These are phyloP conservation scores for Gymnocephalus cernua DNA, from an alignment of 2,113 vertebrate genomes.

Conservation along the genomic window DNA sequence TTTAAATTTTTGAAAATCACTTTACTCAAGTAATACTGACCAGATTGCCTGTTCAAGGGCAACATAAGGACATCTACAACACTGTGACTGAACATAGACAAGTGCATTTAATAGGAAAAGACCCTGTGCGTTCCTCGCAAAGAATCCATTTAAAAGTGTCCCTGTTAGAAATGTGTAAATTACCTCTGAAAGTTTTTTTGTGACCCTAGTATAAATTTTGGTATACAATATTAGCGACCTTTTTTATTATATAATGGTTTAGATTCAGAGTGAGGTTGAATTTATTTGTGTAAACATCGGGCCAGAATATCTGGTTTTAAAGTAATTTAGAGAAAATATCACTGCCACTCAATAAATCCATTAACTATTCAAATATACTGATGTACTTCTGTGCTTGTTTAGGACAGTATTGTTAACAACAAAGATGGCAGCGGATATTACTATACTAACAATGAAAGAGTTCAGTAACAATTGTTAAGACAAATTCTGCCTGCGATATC, in stretches of 20 bases:
- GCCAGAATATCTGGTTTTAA: conserved; percentile 29
- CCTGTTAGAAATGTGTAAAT: conserved; percentile 26
- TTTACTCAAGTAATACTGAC: conserved; percentile 38
- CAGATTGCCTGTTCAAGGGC: conserved; percentile 8
- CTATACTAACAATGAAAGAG: conserved; percentile 1
- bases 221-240: neutral
- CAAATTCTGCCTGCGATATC: conserved; percentile 18
- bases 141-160: neutral
- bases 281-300: conserved; percentile 44
- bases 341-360: neutral
- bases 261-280: conserved; percentile 20
- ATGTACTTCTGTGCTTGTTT: neutral
- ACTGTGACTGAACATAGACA: conserved; percentile 33
- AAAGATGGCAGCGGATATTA: neutral
- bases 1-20: conserved; percentile 19
- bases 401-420: neutral
- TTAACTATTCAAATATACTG: conserved; percentile 1
- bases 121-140: neutral
- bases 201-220: neutral
- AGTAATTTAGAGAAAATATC: conserved; percentile 15
- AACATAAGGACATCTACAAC: conserved; percentile 22
- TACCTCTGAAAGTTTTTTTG: neutral
- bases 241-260: conserved; percentile 19
- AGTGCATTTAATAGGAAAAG: neutral
- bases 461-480: neutral